Base-by-base conservation (phyloP, 2,113 vertebrate species). In the Lophura nycthemera region DNA sequence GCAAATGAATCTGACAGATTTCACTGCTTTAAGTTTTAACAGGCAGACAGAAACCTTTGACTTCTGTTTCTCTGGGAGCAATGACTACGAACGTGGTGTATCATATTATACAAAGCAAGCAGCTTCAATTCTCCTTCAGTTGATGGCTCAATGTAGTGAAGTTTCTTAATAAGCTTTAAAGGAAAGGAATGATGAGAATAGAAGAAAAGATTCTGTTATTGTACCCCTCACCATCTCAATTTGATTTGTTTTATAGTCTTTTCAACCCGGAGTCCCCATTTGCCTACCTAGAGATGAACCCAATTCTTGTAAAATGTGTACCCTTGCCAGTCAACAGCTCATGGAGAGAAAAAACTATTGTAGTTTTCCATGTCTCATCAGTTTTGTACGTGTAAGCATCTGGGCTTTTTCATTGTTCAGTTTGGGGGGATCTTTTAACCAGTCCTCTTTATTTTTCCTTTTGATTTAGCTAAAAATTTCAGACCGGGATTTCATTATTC, bases 1-100 rank as follows among this genome's bases (percentile, higher is more conserved):
- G 16, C 43, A 93, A 74, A 73, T 66, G 13, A 45, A 72, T 25
- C n/a, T 48, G n/a, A 57, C 2, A 5, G 36, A 50, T 72, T 90
- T 77, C 36, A 66, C 64, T 61, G 56, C 38, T 88, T 92, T 91
- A 56, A 60, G 54, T 89, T 93, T 88, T 73, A 29, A 83, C 34
- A 60, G 40, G 21, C 34, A 4, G 6, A 40, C 2, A 76, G 60
- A 89, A 91, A 91, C 47, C 27, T 86, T 57, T 93, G 91, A 75
- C 66, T 57, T 80, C 13, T 61, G 0, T 80, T 93, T 86, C 59
- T n/a, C 48, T 56, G 21, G 16, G 17, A 6, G 38, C 32, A 66
- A 32, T 75, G 54, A 54, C 40, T 52, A 45, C 22, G 17, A 42
- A 79, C 60, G 50, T 1, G 6, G 47, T 48, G 38, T 30, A 86